Percentiles rank a stretch among this genome's conserved stretches.
Evolutionary conservation across 2,113 vertebrate genomes (phyloP).

Genomic region (Bujurquina vittata): DNA sequence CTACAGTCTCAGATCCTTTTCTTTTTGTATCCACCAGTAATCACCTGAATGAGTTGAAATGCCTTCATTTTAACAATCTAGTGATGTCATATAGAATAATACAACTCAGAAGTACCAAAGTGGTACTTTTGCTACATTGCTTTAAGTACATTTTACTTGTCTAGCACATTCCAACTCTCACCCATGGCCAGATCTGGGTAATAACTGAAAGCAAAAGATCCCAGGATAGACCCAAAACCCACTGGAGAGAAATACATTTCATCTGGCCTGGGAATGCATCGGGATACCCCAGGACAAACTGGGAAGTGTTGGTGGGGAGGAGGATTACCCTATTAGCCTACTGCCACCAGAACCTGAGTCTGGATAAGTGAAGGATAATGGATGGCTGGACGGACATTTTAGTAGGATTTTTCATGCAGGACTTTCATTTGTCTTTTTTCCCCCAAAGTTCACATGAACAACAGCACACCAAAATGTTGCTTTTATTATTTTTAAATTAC

Average conservation of each 20-base stretch:
- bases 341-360: neutral
- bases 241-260: neutral
- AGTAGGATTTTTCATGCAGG: neutral
- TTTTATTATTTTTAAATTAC: neutral
- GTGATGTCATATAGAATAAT: neutral
- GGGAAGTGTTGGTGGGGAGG: neutral
- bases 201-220: neutral
- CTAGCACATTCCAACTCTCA: neutral
- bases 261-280: too few relatives aligned
- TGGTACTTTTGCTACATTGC: neutral
- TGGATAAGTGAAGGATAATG: neutral
- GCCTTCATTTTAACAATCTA: neutral
- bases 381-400: neutral
- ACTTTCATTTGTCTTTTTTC: neutral
- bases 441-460: neutral
- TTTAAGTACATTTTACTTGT: neutral
- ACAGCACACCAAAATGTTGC: neutral
- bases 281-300: neutral
- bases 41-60: neutral
- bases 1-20: neutral
- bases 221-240: neutral
- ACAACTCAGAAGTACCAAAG: neutral
- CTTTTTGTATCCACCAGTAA: neutral
- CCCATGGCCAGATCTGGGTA: neutral
- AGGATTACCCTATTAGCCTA: neutral